Evolutionary conservation across 2,888 invertebrate species (phyloP).

Genomic region (Ditylenchus weischeri): DNA sequence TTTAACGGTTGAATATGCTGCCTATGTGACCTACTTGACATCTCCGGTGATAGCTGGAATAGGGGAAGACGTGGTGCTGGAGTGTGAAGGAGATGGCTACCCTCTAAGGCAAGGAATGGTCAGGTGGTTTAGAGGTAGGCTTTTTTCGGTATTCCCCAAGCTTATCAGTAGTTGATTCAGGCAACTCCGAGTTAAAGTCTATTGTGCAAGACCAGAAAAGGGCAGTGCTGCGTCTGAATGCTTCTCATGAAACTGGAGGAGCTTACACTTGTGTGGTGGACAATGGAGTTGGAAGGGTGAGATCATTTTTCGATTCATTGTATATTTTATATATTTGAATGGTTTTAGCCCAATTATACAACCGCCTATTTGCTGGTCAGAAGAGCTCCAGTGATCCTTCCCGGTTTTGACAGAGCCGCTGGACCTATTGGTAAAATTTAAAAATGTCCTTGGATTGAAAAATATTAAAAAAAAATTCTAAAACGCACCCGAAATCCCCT

Average conservation of each 20-base stretch:
- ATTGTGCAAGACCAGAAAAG: conserved; percentile 35
- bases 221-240: conserved; percentile 49
- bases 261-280: conserved; percentile 50
- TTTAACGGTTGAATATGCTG: conserved; percentile 50
- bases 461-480: no score
- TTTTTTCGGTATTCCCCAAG: neutral
- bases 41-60: conserved; percentile 49
- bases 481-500: conserved; percentile 9
- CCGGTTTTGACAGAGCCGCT: conserved; percentile 43
- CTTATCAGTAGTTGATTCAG: neutral
- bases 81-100: conserved; percentile 55
- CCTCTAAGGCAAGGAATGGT: conserved; percentile 51
- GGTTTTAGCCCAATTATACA: conserved; percentile 34
- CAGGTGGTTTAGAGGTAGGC: conserved; percentile 43
- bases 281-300: conserved; percentile 50
- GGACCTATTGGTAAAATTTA: conserved; percentile 36
- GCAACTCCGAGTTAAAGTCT: conserved; percentile 24
- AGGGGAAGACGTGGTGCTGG: conserved; percentile 50
- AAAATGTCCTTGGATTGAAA: no score
- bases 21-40: conserved; percentile 45
- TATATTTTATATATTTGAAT: neutral
- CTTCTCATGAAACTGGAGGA: conserved; percentile 46
- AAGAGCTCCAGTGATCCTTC: conserved; percentile 43
- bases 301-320: neutral
- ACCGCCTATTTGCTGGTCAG: conserved; percentile 53